Conservation (phyloP, 2,797 vertebrate genomes). For the Phaenicophaeus curvirostris region DNA sequence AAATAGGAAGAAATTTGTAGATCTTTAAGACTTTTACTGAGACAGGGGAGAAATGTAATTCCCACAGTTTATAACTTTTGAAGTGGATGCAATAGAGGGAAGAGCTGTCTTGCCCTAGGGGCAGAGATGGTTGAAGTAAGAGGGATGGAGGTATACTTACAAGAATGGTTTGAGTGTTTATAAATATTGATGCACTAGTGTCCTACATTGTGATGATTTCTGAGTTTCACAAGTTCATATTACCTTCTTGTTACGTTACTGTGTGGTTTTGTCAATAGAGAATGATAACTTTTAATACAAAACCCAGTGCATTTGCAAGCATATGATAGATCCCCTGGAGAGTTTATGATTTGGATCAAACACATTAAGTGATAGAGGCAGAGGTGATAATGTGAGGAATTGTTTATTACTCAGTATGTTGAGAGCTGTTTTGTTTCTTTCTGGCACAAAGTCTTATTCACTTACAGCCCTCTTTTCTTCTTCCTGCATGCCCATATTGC, state of each 20-base stretch:
- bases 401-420: background rate
- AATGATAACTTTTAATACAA: slow-evolving; percentile 10
- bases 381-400: background rate
- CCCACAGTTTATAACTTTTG: background rate
- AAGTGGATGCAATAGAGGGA: background rate
- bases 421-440: background rate
- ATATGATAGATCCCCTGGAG: background rate
- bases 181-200: slow-evolving; percentile 13
- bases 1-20: background rate
- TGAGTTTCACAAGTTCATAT: background rate
- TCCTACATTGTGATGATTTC: background rate
- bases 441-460: background rate
- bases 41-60: background rate
- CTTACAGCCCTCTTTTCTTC: background rate
- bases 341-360: slow-evolving; percentile 41
- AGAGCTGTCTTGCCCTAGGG: background rate
- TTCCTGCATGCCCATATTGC: background rate
- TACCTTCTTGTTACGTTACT: background rate
- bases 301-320: background rate
- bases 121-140: background rate
- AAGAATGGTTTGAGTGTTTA: background rate
- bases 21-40: background rate
- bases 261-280: background rate
- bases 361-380: background rate
- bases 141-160: background rate